Conservation (phyloP, 1,140 invertebrate genomes). For the Macrotrachela quadricornifera region DNA sequence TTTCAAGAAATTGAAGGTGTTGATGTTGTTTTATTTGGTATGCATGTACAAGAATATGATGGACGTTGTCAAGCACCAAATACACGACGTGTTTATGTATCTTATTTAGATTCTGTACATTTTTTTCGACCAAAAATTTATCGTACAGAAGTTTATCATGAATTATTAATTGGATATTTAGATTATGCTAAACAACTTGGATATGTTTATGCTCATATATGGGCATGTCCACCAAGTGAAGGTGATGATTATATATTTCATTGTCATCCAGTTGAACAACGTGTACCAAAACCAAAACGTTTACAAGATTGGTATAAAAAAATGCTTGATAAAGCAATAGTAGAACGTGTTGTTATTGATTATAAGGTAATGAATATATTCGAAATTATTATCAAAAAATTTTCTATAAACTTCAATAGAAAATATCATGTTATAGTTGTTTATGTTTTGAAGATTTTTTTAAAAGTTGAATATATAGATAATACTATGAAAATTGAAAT, state of each 20-base stretch:
- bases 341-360: slow-evolving; percentile 88
- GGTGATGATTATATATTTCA: slow-evolving; percentile 99
- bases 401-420: too few relatives aligned
- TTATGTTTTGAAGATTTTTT: too few relatives aligned
- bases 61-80: slow-evolving; percentile 84
- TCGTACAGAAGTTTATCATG: slow-evolving; percentile 93
- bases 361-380: slow-evolving; percentile 53
- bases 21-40: slow-evolving; percentile 98
- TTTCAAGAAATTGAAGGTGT: slow-evolving; percentile 95
- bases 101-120: slow-evolving; percentile 96
- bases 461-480: too few relatives aligned
- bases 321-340: slow-evolving; percentile 97
- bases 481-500: too few relatives aligned
- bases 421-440: too few relatives aligned
- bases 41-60: slow-evolving; percentile 99
- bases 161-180: slow-evolving; percentile 92
- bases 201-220: slow-evolving; percentile 65
- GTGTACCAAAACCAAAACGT: slow-evolving; percentile 96
- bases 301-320: slow-evolving; percentile 99
- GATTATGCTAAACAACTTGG: slow-evolving; percentile 95
- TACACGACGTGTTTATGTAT: slow-evolving; percentile 84
- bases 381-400: too few relatives aligned
- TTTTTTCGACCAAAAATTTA: slow-evolving; percentile 93
- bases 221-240: slow-evolving; percentile 98
- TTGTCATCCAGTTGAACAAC: slow-evolving; percentile 95